Evolutionary conservation across 1,140 invertebrate genomes (phyloP), one percentile per base, ranked within the genome.

Genomic region (Conopomorpha cramerella): DNA sequence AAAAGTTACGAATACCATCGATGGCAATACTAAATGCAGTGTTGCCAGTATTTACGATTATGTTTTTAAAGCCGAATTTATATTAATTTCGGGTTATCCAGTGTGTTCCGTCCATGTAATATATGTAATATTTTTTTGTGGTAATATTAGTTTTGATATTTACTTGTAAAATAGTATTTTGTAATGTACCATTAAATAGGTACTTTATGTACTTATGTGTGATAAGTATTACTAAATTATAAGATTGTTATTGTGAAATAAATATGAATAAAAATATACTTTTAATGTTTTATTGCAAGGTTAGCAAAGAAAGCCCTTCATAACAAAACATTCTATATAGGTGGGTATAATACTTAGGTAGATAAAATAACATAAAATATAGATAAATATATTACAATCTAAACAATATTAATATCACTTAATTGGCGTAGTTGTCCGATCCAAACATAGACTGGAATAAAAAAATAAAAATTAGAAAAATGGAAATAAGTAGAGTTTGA

Each of bases 401-500:
- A 30, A 4, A 11, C 13, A 11, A 30, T 30, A 30, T 30, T n/a
- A 23, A 23, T 23, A 23, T 6, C 10, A 23, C 4, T 23, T 10
- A 4, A 23, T 23, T 23, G 4, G 19, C 10, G 19, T 23, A 76
- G 65, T 76, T 76, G 45, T 76, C 71, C 39, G 68, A 51, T 39
- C 68, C 71, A 55, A 71, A 76, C 59, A 66, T 67, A 40, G 67
- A 70, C 71, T 76, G 71, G 51, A 67, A 70, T 66, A 51, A 63
- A 56, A 59, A 48, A 44, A 41, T 35, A 34, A 26, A 8, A 36
- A 36, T 51, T 46, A 47, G 31, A 44, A 42, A 13, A 19, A 23
- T 6, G 19, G 19, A n/a, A n/a, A n/a, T n/a, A n/a, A n/a, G n/a
- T n/a, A n/a, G n/a, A n/a, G n/a, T n/a, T n/a, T n/a, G n/a, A n/a